These are phyloP conservation scores for Pagetopsis macropterus DNA, from an alignment of 2,797 vertebrate species.

Conservation along the genomic window DNA sequence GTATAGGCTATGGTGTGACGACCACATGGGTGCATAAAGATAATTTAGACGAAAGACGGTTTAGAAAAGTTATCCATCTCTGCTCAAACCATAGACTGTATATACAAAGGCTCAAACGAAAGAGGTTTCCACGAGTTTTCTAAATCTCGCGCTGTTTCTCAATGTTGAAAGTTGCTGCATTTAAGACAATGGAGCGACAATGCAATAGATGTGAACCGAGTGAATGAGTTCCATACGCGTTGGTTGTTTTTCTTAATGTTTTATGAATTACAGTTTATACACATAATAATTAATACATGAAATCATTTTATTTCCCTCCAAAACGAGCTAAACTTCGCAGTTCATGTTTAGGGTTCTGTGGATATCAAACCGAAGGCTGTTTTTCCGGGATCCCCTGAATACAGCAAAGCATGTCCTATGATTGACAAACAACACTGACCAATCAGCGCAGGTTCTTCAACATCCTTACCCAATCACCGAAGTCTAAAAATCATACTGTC, in stretches of 20 bases:
- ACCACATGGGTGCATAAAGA: too few relatives aligned
- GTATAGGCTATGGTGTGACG: too few relatives aligned
- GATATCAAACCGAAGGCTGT: background rate
- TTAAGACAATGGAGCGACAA: rapidly evolving
- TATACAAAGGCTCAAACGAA: too few relatives aligned
- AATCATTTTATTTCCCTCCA: background rate
- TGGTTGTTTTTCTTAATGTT: background rate
- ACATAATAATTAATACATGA: background rate
- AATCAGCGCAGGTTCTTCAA: constrained; percentile 22
- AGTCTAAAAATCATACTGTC: background rate
- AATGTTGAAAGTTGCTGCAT: background rate
- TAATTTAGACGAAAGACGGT: too few relatives aligned
- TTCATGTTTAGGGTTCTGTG: too few relatives aligned
- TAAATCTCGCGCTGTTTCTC: background rate
- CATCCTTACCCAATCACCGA: constrained; percentile 42
- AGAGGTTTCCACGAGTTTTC: background rate
- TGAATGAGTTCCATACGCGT: background rate
- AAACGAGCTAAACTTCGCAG: background rate
- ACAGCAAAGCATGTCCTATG: constrained; percentile 8
- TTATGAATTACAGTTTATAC: background rate
- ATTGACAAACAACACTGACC: background rate
- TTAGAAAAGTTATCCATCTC: too few relatives aligned
- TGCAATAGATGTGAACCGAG: rapidly evolving
- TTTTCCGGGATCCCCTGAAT: constrained; percentile 6
- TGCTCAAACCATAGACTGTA: too few relatives aligned